Conservation (phyloP, 2,797 vertebrate genomes). For the Rhinogobio ventralis region DNA sequence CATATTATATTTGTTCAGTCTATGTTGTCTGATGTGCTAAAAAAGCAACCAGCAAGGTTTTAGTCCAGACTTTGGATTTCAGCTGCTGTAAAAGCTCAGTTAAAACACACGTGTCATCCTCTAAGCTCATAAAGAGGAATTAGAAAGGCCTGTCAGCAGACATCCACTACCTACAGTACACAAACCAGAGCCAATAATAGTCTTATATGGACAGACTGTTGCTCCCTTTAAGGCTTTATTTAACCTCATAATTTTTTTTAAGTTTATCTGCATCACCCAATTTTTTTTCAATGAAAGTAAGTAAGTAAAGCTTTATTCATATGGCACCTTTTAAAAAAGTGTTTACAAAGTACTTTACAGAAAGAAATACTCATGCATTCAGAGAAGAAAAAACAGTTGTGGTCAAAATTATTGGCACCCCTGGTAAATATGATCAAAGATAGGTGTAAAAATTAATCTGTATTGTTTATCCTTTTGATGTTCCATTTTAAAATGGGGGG, state of each 20-base stretch:
- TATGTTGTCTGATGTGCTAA: not conserved
- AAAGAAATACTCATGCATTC: too few relatives aligned
- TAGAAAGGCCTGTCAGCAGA: conserved; percentile 57
- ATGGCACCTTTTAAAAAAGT: not conserved
- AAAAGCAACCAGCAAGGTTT: not conserved
- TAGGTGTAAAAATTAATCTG: too few relatives aligned
- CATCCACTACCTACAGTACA: conserved; percentile 51
- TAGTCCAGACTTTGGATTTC: conserved; percentile 3
- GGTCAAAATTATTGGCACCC: too few relatives aligned
- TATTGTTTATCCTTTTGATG: too few relatives aligned
- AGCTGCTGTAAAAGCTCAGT: conserved; percentile 36
- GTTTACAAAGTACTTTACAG: too few relatives aligned
- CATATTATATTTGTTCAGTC: not conserved
- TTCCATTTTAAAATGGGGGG: too few relatives aligned
- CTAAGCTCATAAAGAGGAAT: conserved; percentile 73
- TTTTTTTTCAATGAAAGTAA: not conserved
- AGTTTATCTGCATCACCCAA: not conserved
- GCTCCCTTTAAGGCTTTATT: conserved; percentile 56
- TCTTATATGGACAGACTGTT: conserved; percentile 27
- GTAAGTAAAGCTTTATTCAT: not conserved
- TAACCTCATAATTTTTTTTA: conserved; percentile 43
- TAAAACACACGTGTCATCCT: conserved; percentile 54
- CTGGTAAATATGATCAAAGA: too few relatives aligned
- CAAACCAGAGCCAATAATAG: conserved; percentile 66
- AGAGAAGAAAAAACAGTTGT: too few relatives aligned